Base-by-base conservation (phyloP, 2,113 vertebrate genomes). In the Xenopus borealis region DNA sequence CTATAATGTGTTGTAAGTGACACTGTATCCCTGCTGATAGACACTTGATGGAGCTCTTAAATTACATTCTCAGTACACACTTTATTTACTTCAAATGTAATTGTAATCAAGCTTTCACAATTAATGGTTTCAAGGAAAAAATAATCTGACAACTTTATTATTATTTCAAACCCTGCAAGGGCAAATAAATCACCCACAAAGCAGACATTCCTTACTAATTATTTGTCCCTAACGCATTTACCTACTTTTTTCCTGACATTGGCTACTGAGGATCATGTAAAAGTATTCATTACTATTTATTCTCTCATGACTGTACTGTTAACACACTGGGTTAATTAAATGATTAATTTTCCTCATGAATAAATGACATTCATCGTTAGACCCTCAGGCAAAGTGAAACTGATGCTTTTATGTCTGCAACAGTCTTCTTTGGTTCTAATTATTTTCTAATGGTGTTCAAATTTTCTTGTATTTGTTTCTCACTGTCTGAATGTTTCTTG, bases 301-400 rank as follows among this genome's bases (percentile, higher is more conserved):
- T 63, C 45, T 72, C 70, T 30, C 16, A 40, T 50, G 59, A 62
- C 17, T 72, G 70, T 63, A 17, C 23, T 33, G 46, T 72, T 72
- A 62, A 72, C 10, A 20, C 46, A 72, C 59, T 72, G 19, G 59
- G 70, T 63, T 72, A 62, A 63, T 72, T 63, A 52, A 63, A 72
- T 63, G 70, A 62, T 62, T 62, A 62, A 72, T 72, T 72, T 62
- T 62, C 58, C 20, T 62, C 40, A 23, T 62, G 46, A 72, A 72
- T 72, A 47, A 72, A 63, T 72, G 44, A 18, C 61, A 62, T 63
- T 62, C 17, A 63, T 72, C 27, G 70, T 72, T 50, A 11, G 44
- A 11, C 59, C 70, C 59, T 63, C 59, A 62, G 61, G 70, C 70
- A 62, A 72, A n/a, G 27, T 72, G 45, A 47, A 47, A 71, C 46